Conservation (phyloP, 1,140 invertebrate species). For the Ostrea denselamellosa region DNA sequence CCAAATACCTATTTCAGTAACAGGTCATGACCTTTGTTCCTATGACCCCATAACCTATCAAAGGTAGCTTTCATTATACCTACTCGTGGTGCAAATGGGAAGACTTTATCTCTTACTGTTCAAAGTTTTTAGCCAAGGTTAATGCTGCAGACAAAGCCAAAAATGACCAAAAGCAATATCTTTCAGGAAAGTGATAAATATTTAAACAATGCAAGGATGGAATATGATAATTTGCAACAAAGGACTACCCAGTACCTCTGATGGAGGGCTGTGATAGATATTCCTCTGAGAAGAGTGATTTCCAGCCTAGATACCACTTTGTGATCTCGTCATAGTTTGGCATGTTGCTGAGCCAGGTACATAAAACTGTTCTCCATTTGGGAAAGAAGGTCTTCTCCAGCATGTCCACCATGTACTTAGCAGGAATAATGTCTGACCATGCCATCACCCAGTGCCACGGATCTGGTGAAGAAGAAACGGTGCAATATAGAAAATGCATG, state of each 20-base stretch:
- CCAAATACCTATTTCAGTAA: too few relatives aligned
- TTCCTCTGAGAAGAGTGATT: conserved; percentile 86
- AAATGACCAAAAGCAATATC: too few relatives aligned
- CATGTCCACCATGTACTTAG: conserved; percentile 85
- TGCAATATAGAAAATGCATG: not conserved
- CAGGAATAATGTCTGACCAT: conserved; percentile 89
- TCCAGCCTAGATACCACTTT: conserved; percentile 94
- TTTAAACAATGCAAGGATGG: not conserved
- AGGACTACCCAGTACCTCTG: conserved; percentile 81
- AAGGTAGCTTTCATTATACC: too few relatives aligned
- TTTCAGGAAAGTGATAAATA: not conserved
- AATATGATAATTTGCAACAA: not conserved
- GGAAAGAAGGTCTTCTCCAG: conserved; percentile 93
- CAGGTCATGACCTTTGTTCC: too few relatives aligned
- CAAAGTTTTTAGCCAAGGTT: too few relatives aligned
- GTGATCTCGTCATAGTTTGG: conserved; percentile 88
- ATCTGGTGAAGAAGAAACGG: conserved; percentile 73
- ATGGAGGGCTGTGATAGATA: conserved; percentile 85
- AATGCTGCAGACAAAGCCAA: too few relatives aligned
- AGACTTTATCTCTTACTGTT: too few relatives aligned
- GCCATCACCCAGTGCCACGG: conserved; percentile 92
- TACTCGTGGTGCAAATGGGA: too few relatives aligned
- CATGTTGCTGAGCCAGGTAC: conserved; percentile 88
- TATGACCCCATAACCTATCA: too few relatives aligned
- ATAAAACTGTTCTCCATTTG: conserved; percentile 88